Percentiles rank a stretch among this genome's conserved stretches.
Evolutionary conservation across 2,113 vertebrate genomes (phyloP).

Genomic region (Apeltes quadracus): DNA sequence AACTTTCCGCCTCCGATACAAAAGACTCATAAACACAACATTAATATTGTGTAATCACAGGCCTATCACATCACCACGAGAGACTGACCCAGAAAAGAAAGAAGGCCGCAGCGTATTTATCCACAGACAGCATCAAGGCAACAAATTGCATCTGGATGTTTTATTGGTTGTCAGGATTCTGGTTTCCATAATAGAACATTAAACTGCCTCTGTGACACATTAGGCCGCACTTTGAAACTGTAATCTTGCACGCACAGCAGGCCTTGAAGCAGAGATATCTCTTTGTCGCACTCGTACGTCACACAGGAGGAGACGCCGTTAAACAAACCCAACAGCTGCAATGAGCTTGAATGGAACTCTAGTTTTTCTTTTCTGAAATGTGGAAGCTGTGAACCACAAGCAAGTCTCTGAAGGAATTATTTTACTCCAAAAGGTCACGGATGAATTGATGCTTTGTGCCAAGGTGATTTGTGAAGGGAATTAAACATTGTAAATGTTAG

Average conservation of each 20-base stretch:
- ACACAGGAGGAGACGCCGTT: constrained; percentile 21
- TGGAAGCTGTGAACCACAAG: background rate
- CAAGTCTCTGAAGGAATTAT: background rate
- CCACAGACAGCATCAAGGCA: constrained; percentile 28
- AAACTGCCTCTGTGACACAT: constrained; percentile 66
- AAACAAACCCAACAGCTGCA: constrained; percentile 35
- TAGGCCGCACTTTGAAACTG: constrained; percentile 56
- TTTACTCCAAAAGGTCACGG: background rate
- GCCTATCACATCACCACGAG: constrained; percentile 16
- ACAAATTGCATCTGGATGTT: constrained; percentile 64
- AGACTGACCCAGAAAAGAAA: constrained; percentile 25
- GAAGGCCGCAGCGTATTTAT: constrained; percentile 32
- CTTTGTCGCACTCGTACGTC: constrained; percentile 36
- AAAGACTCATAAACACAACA: constrained; percentile 20
- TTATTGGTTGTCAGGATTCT: constrained; percentile 62
- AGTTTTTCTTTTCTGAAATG: constrained; percentile 8
- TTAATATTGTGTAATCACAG: constrained; percentile 17
- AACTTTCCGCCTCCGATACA: background rate
- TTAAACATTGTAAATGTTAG: background rate
- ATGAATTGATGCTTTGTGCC: background rate
- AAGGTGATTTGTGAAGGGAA: background rate
- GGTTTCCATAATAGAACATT: constrained; percentile 64
- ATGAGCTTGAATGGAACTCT: constrained; percentile 1
- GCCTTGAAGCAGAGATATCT: constrained; percentile 34
- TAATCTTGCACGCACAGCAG: constrained; percentile 63